These are phyloP conservation scores for Drosophila mayri DNA, from an alignment of 1,140 invertebrate genomes.

Conservation along the genomic window DNA sequence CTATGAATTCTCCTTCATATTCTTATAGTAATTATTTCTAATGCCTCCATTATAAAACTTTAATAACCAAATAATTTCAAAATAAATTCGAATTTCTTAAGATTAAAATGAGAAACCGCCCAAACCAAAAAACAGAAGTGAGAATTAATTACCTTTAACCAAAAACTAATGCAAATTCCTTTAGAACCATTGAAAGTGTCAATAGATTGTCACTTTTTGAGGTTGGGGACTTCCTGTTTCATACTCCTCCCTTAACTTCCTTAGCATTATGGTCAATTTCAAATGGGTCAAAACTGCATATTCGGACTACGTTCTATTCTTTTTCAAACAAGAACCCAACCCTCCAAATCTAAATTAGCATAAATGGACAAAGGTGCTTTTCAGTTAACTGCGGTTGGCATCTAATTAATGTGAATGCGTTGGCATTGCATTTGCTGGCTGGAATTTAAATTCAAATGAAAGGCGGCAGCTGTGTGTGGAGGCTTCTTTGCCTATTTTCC, in stretches of 20 bases:
- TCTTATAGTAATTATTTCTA: neutral
- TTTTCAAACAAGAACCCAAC: constrained; percentile 5
- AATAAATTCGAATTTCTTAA: neutral
- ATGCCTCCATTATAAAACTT: neutral
- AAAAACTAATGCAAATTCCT: constrained; percentile 10
- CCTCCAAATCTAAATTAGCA: constrained; percentile 43
- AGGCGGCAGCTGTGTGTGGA: constrained; percentile 26
- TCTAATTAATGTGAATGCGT: constrained; percentile 61
- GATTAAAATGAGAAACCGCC: neutral
- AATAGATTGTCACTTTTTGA: constrained; percentile 10
- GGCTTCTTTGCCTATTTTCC: constrained; percentile 18
- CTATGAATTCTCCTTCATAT: neutral
- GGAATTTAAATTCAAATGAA: constrained; percentile 59
- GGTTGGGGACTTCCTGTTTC: neutral
- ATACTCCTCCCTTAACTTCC: neutral
- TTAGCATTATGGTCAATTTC: constrained; percentile 64
- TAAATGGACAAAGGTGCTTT: constrained; percentile 42
- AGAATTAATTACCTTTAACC: constrained; percentile 11
- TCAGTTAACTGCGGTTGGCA: constrained; percentile 61
- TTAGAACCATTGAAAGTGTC: constrained; percentile 30
- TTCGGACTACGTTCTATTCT: constrained; percentile 32
- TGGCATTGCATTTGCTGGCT: constrained; percentile 14
- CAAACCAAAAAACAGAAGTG: neutral
- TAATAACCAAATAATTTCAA: neutral
- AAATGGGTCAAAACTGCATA: constrained; percentile 61